Percentiles rank a stretch among this genome's conserved stretches.
phyloP scores from a whole-genome alignment of 2,797 vertebrate genomes.

The Lithobates pipiens region DNA sequence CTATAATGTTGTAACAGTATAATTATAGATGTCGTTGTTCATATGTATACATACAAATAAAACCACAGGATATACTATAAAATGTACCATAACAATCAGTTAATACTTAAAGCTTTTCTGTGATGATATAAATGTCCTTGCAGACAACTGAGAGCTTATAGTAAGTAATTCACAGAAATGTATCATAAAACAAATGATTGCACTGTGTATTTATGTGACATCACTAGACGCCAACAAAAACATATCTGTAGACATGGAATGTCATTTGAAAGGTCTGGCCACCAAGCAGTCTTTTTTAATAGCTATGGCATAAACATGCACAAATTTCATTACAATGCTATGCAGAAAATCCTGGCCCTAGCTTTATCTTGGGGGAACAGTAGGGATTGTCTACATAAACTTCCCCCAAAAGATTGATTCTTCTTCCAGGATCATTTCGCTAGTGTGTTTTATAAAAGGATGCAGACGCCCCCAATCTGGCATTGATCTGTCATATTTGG shows the following conservation, averaged over 20 bases:
- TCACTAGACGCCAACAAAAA: neutral
- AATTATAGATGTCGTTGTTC: neutral
- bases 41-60: neutral
- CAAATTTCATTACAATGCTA: too few species aligned
- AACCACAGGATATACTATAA: neutral
- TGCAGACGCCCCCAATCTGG: too few species aligned
- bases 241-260: neutral
- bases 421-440: too few species aligned
- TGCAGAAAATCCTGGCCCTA: too few species aligned
- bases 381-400: too few species aligned
- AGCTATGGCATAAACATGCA: too few species aligned
- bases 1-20: neutral
- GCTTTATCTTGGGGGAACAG: too few species aligned
- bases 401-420: too few species aligned
- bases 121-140: neutral
- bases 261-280: neutral
- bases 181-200: neutral
- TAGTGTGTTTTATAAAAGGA: too few species aligned
- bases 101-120: neutral
- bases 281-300: neutral
- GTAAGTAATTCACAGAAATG: neutral
- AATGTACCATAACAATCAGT: neutral
- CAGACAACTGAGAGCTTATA: neutral
- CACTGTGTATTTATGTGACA: neutral
- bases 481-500: too few species aligned